These are phyloP conservation scores for Phyllostomus hastatus DNA, from an alignment of 2,113 vertebrate species.

Conservation along the genomic window DNA sequence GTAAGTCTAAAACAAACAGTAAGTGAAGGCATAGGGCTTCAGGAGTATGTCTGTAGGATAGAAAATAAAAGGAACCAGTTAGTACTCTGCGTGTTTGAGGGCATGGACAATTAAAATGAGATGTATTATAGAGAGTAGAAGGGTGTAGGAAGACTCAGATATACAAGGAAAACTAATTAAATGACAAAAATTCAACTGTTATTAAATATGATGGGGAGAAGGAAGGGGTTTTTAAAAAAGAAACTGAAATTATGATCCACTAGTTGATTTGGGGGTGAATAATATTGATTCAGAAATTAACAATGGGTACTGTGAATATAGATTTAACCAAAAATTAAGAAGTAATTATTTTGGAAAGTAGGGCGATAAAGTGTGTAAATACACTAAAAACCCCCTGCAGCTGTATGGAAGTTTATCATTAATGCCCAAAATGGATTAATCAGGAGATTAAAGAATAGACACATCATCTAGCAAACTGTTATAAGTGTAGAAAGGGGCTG, in stretches of 20 bases:
- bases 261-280: neutral
- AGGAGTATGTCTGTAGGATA: neutral
- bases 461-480: neutral
- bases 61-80: neutral
- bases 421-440: neutral
- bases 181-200: neutral
- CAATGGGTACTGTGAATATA: neutral
- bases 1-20: neutral
- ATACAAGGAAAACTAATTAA: neutral
- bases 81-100: neutral
- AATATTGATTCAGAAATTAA: neutral
- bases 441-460: neutral
- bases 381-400: neutral
- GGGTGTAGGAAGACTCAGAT: neutral
- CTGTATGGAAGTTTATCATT: neutral
- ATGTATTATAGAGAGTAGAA: neutral
- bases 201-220: neutral
- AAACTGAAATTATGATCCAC: neutral
- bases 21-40: neutral
- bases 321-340: neutral
- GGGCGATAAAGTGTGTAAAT: neutral
- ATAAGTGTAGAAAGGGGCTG: neutral
- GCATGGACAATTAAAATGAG: neutral
- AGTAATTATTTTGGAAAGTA: neutral
- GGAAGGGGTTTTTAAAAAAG: neutral